Evolutionary conservation across 2,888 invertebrate species (phyloP).

Genomic region (Agrochola lychnidis): DNA sequence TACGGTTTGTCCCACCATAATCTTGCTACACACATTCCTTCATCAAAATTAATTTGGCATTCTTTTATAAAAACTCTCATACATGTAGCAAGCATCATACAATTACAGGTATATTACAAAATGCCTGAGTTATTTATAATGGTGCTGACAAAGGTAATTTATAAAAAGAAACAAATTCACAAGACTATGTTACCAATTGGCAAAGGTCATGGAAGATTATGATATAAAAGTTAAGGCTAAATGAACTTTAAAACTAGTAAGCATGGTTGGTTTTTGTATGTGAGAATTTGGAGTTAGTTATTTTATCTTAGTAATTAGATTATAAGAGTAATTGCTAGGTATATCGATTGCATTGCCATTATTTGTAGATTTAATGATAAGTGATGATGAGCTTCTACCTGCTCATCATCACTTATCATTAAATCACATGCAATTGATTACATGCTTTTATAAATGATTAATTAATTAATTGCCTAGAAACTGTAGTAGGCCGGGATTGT

Average conservation of each 20-base stretch:
- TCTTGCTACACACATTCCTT: constrained; percentile 24
- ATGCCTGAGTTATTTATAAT: constrained; percentile 57
- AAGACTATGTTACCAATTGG: constrained; percentile 37
- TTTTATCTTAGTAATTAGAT: constrained; percentile 32
- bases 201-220: constrained; percentile 52
- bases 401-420: no score
- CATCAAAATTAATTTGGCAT: constrained; percentile 37
- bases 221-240: background rate
- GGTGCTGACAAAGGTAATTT: constrained; percentile 57
- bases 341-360: constrained; percentile 18
- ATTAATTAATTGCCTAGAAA: background rate
- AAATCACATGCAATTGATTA: no score
- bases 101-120: constrained; percentile 54
- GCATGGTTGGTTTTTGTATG: background rate
- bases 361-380: background rate
- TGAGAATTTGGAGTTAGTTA: background rate
- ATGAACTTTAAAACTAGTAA: constrained; percentile 1
- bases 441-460: no score
- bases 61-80: constrained; percentile 35
- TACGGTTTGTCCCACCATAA: background rate
- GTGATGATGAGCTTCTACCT: background rate
- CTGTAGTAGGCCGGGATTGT: background rate
- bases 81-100: constrained; percentile 48
- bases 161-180: constrained; percentile 42
- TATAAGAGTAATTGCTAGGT: constrained; percentile 32